Evolutionary conservation across 2,113 vertebrate species (phyloP), one percentile per base, ranked within the genome.

Genomic region (Salvelinus sp.): DNA sequence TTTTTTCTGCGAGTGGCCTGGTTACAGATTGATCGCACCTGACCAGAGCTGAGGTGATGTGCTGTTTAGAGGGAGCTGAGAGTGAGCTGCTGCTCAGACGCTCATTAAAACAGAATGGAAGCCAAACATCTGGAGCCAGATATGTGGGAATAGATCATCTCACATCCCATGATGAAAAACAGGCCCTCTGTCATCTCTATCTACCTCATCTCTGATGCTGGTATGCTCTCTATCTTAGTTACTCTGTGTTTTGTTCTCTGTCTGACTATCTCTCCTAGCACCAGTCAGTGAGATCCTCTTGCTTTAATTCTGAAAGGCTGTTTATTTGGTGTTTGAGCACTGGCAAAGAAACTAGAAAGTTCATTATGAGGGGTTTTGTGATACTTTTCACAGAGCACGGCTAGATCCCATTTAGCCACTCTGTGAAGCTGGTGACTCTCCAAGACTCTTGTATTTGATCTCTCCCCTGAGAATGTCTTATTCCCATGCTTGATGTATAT

Each of bases 21-120:
- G 74, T 48, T 75, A 68, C 81, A 85, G 80, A 91, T 86, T 89
- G 85, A 89, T 90, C 86, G 73, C 74, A 76, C 68, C 70, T 83
- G 79, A 82, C 73, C 65, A 73, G 63, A 75, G 78, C 73, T 77
- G 69, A 38, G 48, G 50, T 75, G 82, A 72, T 69, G 77, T 73
- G 65, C 65, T 75, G 85, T 83, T 78, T 73, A 47, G 77, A 66
- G 78, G 83, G 77, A 7, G 44, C 65, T 74, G 76, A 58, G 12
- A 67, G 76, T 65, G 73, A 74, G 16, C 74, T 33, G 74, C 69
- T 68, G 79, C 73, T 85, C 73, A 72, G 30, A 27, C 48, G 64
- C 77, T 78, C 85, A 79, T 82, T 84, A 90, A 85, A 86, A 81
- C 48, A 83, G 66, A 72, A 74, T 73, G 50, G 18, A 69, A 38